Percentiles rank a stretch among this genome's conserved stretches.
These are phyloP conservation scores for Hydrophis major DNA, from an alignment of 2,797 vertebrate species.

Conservation along the genomic window DNA sequence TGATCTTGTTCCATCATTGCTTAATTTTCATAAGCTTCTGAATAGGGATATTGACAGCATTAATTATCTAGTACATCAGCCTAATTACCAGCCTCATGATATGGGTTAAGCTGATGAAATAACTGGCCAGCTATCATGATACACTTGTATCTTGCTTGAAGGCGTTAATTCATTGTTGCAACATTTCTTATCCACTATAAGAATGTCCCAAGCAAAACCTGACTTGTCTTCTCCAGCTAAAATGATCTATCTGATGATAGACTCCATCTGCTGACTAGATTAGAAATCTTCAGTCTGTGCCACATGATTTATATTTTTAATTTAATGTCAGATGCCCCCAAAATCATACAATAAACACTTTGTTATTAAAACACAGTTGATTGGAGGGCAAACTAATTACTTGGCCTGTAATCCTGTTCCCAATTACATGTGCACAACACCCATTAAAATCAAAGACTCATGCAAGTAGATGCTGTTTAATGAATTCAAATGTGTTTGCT, in stretches of 20 bases:
- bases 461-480: background rate
- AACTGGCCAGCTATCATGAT: background rate
- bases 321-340: conserved; percentile 9
- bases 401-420: background rate
- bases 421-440: background rate
- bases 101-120: background rate
- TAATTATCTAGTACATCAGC: background rate
- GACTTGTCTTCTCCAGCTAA: background rate
- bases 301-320: conserved; percentile 18
- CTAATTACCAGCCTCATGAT: background rate
- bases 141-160: background rate
- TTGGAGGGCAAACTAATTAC: conserved; percentile 38
- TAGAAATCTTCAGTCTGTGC: conserved; percentile 16
- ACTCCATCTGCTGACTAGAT: conserved; percentile 17
- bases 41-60: background rate
- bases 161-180: conserved; percentile 14
- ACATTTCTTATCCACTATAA: conserved; percentile 24
- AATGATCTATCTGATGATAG: conserved; percentile 17
- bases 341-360: conserved; percentile 40
- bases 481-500: conserved; percentile 28
- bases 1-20: background rate
- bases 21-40: background rate
- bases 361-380: conserved; percentile 29
- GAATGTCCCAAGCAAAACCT: background rate
- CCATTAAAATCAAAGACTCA: conserved; percentile 14